Conservation (phyloP, 2,888 invertebrate species). For the Oscheius sp. region DNA sequence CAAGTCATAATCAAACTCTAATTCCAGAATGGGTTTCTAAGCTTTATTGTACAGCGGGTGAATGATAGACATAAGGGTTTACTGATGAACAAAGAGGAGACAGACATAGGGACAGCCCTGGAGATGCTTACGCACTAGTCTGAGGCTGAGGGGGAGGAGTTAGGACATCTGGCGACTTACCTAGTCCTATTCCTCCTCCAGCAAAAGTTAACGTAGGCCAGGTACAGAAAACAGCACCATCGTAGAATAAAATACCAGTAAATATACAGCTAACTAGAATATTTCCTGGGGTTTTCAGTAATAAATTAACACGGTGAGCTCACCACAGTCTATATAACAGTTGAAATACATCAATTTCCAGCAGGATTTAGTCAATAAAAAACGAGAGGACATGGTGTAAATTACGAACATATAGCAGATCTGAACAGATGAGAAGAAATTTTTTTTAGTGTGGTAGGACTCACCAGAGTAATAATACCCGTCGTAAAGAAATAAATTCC, state of each 20-base stretch:
- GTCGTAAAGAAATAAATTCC: slow-evolving; percentile 18
- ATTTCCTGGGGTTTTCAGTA: slow-evolving; percentile 2
- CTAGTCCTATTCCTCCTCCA: slow-evolving; percentile 14
- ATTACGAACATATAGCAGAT: slow-evolving; percentile 15
- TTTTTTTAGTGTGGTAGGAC: not conserved
- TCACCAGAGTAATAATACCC: slow-evolving; percentile 9
- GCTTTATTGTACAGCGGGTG: no score
- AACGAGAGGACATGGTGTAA: slow-evolving; percentile 21
- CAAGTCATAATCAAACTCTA: no score
- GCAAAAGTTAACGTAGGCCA: slow-evolving; percentile 13
- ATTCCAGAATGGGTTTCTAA: no score
- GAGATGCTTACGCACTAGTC: no score
- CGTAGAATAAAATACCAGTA: slow-evolving; percentile 19
- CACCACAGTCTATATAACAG: slow-evolving; percentile 24
- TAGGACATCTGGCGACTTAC: no score
- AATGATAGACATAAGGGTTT: no score
- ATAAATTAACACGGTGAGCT: not conserved
- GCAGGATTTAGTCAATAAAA: slow-evolving; percentile 18
- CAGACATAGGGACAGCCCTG: no score
- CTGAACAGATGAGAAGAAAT: not conserved
- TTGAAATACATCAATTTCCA: slow-evolving; percentile 29
- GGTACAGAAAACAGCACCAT: slow-evolving; percentile 16
- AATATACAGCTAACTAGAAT: slow-evolving; percentile 17
- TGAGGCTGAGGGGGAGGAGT: no score
- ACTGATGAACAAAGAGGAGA: no score